Evolutionary conservation across 1,140 invertebrate species (phyloP), one percentile per base, ranked within the genome.

Genomic region (Drosophila trapezifrons): DNA sequence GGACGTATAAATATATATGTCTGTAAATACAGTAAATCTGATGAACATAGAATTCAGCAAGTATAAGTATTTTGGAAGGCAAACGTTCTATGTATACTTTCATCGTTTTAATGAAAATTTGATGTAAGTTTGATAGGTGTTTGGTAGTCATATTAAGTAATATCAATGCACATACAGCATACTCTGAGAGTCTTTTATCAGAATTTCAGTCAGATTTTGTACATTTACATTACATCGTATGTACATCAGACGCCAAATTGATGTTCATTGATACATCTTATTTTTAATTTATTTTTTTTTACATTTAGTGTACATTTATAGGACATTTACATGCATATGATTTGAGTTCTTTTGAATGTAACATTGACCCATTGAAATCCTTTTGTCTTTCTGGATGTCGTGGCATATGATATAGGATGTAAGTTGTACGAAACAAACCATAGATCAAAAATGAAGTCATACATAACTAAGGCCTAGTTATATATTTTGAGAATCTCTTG

Each of bases 271-370:
- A 43, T 46, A 46, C 42, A 63, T 32, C 32, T 15, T 40, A 12
- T 3, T n/a, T n/a, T n/a, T n/a, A 20, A 3, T 63, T 32, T 37
- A 4, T 32, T 60, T 59, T 18, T 27, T 25, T 35, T 35, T 43
- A 69, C 65, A 69, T 51, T 65, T 43, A 65, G 37, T 52, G 65
- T 58, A 64, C 60, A 64, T 51, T 58, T 46, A 55, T 51, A 63
- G 42, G 51, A 64, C 49, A 54, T 52, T 56, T 62, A 73, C 77
- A 67, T 63, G 70, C 71, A 80, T 54, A 72, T 55, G 51, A 64
- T 63, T 20, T 25, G 35, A 63, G 52, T 20, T 58, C 17, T 29
- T 40, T 40, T 18, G 29, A 54, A 54, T 51, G 57, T 38, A 18
- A 27, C 13, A 38, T 56, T 40, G 25, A 40, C 15, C 55, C 20